Conservation (phyloP, 2,113 vertebrate species). For the Varanus salvator region DNA sequence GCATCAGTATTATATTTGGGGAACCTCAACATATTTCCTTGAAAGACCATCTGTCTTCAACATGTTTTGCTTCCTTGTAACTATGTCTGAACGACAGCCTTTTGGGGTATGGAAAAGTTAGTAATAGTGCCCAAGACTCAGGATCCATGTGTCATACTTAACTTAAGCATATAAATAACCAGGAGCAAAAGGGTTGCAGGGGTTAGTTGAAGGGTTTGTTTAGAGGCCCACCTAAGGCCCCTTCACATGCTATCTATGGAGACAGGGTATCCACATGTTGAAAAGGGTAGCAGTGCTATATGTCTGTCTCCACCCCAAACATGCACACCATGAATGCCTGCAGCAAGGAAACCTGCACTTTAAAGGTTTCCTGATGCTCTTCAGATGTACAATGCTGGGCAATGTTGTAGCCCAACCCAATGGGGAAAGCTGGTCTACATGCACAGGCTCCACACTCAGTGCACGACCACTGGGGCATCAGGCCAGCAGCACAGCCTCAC, state of each 20-base stretch:
- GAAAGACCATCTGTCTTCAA: neutral
- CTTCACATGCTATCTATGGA: neutral
- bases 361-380: no score
- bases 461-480: neutral
- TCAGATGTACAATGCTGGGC: no score
- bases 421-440: neutral
- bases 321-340: neutral
- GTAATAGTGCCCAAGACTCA: slow-evolving; percentile 8
- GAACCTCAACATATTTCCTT: neutral
- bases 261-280: no score
- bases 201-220: neutral
- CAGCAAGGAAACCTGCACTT: neutral
- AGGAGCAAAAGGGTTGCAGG: no score
- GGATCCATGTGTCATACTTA: neutral
- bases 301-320: neutral
- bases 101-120: slow-evolving; percentile 6
- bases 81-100: neutral
- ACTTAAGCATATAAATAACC: neutral
- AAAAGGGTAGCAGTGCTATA: neutral
- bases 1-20: neutral
- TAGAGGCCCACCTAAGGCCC: neutral
- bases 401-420: neutral
- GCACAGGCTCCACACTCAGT: neutral
- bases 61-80: neutral
- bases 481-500: neutral